A percentile compares a stretch with the other conserved stretches of the same genome.
Evolutionary conservation across 37 sponge, comb jelly and placozoan species (phyloP).

Genomic region (Beroe forskalii): DNA sequence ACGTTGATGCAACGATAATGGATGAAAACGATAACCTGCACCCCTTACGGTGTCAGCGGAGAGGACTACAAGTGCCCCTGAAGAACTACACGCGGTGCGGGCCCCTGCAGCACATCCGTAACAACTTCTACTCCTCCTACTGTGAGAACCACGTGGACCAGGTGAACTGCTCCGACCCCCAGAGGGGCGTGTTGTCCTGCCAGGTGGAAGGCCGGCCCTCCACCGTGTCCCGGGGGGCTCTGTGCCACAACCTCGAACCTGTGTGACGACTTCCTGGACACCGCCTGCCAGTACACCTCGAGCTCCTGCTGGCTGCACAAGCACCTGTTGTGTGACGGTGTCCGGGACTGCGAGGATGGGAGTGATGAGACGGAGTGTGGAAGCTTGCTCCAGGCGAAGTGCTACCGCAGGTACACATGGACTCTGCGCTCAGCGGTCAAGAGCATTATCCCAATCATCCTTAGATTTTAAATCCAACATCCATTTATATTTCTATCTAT

Average conservation of each 20-base stretch:
- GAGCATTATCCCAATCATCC: too few relatives aligned
- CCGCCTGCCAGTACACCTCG: neutral
- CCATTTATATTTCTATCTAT: too few relatives aligned
- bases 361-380: neutral
- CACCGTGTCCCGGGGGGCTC: neutral
- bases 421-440: too few relatives aligned
- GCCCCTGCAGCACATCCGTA: neutral
- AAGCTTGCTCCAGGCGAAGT: neutral
- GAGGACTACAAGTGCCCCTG: neutral
- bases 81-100: neutral
- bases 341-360: neutral
- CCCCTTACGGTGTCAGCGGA: neutral
- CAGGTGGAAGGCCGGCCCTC: neutral
- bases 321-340: constrained; percentile 1
- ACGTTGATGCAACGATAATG: neutral
- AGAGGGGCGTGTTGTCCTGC: neutral
- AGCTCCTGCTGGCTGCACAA: neutral
- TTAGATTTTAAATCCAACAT: too few relatives aligned
- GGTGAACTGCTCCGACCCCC: neutral
- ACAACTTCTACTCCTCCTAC: neutral
- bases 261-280: neutral
- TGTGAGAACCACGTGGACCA: neutral
- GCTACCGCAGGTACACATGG: neutral
- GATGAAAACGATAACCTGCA: neutral
- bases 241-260: neutral